Conservation (phyloP, 1,140 invertebrate species). For the Caenorhabditis briggsae region DNA sequence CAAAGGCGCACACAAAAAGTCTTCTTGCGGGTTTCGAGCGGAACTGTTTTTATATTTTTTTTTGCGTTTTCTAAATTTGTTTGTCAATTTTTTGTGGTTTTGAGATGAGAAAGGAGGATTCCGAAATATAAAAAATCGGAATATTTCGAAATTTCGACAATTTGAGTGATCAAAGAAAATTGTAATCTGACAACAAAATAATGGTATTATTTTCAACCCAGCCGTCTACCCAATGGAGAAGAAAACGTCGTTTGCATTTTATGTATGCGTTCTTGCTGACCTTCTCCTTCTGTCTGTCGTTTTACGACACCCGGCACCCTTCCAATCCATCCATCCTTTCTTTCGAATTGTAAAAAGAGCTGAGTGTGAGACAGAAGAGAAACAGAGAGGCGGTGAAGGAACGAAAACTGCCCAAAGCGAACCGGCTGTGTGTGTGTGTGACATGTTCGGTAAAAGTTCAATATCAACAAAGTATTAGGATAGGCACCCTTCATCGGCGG, state of each 20-base stretch:
- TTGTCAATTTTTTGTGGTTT: too few relatives aligned
- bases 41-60: too few relatives aligned
- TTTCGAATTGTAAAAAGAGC: slow-evolving; percentile 55
- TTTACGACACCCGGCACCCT: slow-evolving; percentile 42
- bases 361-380: slow-evolving; percentile 27
- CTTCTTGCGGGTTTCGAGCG: too few relatives aligned
- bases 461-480: slow-evolving; percentile 40
- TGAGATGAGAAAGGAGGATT: too few relatives aligned
- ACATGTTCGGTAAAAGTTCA: slow-evolving; percentile 31
- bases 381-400: not conserved
- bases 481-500: not conserved
- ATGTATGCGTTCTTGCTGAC: slow-evolving; percentile 32
- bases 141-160: too few relatives aligned
- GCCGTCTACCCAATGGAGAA: not conserved
- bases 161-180: too few relatives aligned
- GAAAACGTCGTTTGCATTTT: slow-evolving; percentile 4
- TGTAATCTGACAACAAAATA: too few relatives aligned
- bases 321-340: slow-evolving; percentile 35
- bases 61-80: too few relatives aligned
- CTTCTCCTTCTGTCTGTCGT: slow-evolving; percentile 22
- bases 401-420: slow-evolving; percentile 5
- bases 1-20: too few relatives aligned
- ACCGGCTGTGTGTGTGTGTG: slow-evolving; percentile 41
- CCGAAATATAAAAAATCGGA: too few relatives aligned
- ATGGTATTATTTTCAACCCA: not conserved